Evolutionary conservation across 2,113 vertebrate species (phyloP).

Genomic region (Podiceps cristatus): DNA sequence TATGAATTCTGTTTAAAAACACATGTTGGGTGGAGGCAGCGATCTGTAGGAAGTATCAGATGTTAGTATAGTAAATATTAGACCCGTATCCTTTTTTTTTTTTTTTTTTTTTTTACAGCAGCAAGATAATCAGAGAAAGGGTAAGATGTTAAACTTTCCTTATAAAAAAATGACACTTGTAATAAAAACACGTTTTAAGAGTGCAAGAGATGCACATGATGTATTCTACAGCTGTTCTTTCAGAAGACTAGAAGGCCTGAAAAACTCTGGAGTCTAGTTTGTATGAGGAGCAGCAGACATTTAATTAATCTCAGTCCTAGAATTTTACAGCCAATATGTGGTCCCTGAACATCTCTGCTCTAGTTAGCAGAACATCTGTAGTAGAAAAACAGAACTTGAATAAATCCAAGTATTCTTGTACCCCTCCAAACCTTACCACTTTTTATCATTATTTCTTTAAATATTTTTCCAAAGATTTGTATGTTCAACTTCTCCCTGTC

Average conservation of each 20-base stretch:
- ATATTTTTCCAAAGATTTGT: conserved; percentile 33
- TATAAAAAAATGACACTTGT: conserved; percentile 38
- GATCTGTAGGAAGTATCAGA: conserved; percentile 67
- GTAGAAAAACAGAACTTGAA: conserved; percentile 48
- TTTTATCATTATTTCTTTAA: conserved; percentile 45
- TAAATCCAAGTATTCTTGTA: conserved; percentile 14
- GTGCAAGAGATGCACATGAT: conserved; percentile 32
- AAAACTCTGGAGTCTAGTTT: conserved; percentile 43
- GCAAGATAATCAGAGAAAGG: conserved; percentile 59
- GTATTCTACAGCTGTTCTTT: conserved; percentile 61
- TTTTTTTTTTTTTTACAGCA: conserved; percentile 33
- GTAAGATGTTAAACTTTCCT: conserved; percentile 50
- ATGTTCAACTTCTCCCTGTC: background rate
- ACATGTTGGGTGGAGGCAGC: conserved; percentile 61
- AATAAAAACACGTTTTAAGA: conserved; percentile 47
- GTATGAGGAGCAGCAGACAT: conserved; percentile 48
- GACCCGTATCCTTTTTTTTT: background rate
- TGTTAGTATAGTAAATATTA: conserved; percentile 14
- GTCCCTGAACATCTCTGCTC: conserved; percentile 46
- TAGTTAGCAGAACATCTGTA: conserved; percentile 60
- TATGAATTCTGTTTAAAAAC: conserved; percentile 57
- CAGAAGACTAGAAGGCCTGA: conserved; percentile 22
- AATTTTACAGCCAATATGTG: conserved; percentile 63
- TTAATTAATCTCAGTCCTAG: conserved; percentile 61
- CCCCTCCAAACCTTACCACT: background rate